Conservation (phyloP, 2,113 vertebrate species). For the Phodopus roborovskii region DNA sequence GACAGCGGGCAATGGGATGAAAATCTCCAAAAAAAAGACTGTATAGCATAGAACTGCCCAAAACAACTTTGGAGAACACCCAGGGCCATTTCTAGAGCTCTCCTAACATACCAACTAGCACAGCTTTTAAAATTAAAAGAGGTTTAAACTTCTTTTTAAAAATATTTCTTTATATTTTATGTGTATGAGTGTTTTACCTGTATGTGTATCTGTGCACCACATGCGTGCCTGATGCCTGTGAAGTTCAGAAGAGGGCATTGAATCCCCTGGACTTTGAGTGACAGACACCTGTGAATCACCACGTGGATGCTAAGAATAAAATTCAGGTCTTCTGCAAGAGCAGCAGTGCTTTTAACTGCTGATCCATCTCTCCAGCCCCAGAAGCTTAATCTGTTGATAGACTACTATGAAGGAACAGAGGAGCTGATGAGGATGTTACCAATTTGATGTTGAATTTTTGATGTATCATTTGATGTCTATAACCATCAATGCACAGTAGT, state of each 20-base stretch:
- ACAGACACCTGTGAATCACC: not conserved
- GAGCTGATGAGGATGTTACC: not conserved
- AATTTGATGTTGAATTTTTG: constrained; percentile 33
- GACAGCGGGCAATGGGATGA: not conserved
- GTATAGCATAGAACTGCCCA: not conserved
- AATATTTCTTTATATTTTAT: not conserved
- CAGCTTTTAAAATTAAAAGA: constrained; percentile 42
- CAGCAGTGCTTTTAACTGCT: not conserved
- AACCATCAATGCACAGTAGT: not conserved
- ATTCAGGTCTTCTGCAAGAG: not conserved
- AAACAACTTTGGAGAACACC: not conserved
- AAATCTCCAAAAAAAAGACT: not conserved
- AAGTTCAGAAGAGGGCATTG: not conserved
- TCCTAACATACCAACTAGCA: not conserved
- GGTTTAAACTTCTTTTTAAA: not conserved
- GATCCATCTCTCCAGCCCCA: not conserved
- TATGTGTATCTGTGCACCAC: not conserved
- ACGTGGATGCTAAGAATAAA: not conserved
- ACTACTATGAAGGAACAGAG: constrained; percentile 13
- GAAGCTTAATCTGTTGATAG: not conserved
- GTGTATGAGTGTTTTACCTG: not conserved
- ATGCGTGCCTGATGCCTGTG: not conserved
- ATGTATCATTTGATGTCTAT: not conserved
- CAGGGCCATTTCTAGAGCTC: not conserved
- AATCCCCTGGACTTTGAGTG: not conserved